Evolutionary conservation across 2,888 invertebrate genomes (phyloP).

Genomic region (Acrocyrtus sp.): DNA sequence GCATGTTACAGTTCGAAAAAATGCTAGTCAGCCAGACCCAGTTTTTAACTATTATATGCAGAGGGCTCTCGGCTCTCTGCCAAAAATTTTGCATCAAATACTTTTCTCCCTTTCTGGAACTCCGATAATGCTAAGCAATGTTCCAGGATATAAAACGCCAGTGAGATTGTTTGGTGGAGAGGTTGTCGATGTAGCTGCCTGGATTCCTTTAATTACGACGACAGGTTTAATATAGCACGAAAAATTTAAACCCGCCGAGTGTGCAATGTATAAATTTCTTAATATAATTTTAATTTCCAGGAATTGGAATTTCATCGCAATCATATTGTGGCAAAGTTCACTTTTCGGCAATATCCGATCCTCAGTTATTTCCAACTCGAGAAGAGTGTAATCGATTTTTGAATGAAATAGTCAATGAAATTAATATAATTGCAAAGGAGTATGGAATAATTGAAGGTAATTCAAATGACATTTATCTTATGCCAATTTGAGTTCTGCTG

Average conservation of each 20-base stretch:
- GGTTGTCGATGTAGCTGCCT: slow-evolving; percentile 55
- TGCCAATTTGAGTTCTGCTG: too few species aligned
- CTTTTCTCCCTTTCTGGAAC: slow-evolving; percentile 54
- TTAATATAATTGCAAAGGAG: slow-evolving; percentile 33
- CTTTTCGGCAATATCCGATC: slow-evolving; percentile 55
- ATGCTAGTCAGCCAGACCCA: slow-evolving; percentile 51
- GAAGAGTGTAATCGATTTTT: slow-evolving; percentile 50
- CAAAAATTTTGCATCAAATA: slow-evolving; percentile 44
- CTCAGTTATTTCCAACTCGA: slow-evolving; percentile 42
- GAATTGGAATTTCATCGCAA: slow-evolving; percentile 56
- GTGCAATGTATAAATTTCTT: too few species aligned
- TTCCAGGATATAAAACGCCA: slow-evolving; percentile 52
- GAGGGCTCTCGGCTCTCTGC: slow-evolving; percentile 53
- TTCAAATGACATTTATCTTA: too few species aligned
- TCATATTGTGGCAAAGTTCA: slow-evolving; percentile 55
- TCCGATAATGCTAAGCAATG: slow-evolving; percentile 59
- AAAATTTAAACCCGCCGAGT: too few species aligned
- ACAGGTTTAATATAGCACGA: slow-evolving; percentile 43
- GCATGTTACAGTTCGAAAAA: slow-evolving; percentile 36
- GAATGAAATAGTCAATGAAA: slow-evolving; percentile 53
- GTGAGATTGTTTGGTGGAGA: slow-evolving; percentile 51
- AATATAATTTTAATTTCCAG: slow-evolving; percentile 31
- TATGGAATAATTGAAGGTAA: not conserved
- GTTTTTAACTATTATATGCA: slow-evolving; percentile 57
- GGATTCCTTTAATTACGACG: slow-evolving; percentile 58